phyloP scores from a whole-genome alignment of 2,797 vertebrate genomes.

The Huso huso region DNA sequence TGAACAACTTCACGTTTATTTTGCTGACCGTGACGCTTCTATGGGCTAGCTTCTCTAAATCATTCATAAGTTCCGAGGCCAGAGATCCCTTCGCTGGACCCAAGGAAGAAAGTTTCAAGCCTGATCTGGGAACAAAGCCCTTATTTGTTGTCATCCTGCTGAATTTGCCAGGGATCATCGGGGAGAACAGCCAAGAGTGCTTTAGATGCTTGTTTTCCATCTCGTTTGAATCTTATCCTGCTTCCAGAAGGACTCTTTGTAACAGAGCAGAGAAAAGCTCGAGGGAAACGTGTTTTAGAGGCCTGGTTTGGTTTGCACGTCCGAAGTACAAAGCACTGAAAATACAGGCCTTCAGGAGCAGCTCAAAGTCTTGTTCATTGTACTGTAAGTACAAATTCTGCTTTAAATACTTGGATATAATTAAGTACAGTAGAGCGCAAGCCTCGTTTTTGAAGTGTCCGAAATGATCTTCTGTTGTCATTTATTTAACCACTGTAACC shows the following conservation, averaged over 20 bases:
- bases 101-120: background rate
- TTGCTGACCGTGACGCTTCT: background rate
- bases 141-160: constrained; percentile 3
- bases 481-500: no score
- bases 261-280: background rate
- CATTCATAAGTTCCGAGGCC: background rate
- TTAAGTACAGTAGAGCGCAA: no score
- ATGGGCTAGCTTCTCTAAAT: background rate
- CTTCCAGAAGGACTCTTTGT: background rate
- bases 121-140: constrained; percentile 7
- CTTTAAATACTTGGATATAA: no score
- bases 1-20: no score
- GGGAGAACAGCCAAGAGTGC: constrained; percentile 6
- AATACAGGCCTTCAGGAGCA: no score
- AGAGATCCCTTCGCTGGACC: background rate
- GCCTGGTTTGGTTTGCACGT: no score
- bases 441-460: no score
- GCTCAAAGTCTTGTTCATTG: no score
- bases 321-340: no score
- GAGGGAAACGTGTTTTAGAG: no score
- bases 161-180: constrained; percentile 4
- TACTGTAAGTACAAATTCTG: no score
- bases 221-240: background rate
- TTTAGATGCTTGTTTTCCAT: constrained; percentile 2
- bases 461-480: no score